Evolutionary conservation across 2,113 vertebrate genomes (phyloP).

Genomic region (Choloepus hoffmanni): DNA sequence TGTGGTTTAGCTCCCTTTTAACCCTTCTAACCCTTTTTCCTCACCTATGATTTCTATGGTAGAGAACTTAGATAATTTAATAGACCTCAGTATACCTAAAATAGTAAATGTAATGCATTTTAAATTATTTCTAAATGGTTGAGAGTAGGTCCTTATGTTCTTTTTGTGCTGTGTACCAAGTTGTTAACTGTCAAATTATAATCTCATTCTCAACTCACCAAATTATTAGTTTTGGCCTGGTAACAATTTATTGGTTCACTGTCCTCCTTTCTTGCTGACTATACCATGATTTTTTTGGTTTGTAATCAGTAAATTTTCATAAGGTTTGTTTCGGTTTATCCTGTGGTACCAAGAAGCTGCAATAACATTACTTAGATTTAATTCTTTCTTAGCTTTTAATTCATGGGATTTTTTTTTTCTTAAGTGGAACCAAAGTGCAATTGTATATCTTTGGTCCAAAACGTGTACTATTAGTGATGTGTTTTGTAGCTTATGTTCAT

Average conservation of each 20-base stretch:
- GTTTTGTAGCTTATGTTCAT: neutral
- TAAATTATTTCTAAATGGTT: neutral
- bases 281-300: neutral
- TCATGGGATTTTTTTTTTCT: neutral
- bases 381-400: constrained; percentile 9
- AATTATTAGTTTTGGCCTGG: neutral
- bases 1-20: neutral
- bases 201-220: neutral
- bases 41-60: neutral
- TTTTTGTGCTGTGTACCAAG: neutral
- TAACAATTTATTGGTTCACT: neutral
- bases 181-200: neutral
- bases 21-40: neutral
- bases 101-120: neutral
- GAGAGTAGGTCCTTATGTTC: neutral
- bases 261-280: neutral
- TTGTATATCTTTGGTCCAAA: neutral
- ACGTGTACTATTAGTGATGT: neutral
- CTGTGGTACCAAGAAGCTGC: neutral
- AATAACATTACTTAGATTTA: neutral
- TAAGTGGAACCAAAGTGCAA: neutral
- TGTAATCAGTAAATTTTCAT: neutral
- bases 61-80: neutral
- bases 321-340: neutral
- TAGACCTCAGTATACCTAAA: neutral